These are phyloP conservation scores for Listronotus bonariensis DNA, from an alignment of 1,140 invertebrate species.

Conservation along the genomic window DNA sequence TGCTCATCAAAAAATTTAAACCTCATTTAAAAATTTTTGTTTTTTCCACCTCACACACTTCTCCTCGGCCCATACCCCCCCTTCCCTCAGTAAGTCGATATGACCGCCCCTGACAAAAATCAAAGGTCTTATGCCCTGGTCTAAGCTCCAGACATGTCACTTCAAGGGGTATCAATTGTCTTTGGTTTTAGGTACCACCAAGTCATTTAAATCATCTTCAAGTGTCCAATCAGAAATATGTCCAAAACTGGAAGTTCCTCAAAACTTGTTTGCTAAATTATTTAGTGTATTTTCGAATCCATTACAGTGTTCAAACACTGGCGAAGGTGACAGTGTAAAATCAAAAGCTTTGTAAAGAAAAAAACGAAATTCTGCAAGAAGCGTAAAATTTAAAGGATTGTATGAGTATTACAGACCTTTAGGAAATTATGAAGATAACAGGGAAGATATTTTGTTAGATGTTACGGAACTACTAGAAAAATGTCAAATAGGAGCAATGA, in stretches of 20 bases:
- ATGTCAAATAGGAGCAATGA: slow-evolving; percentile 54
- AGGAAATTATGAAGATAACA: slow-evolving; percentile 48
- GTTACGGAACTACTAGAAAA: slow-evolving; percentile 50
- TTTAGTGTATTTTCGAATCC: slow-evolving; percentile 27
- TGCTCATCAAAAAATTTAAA: too few relatives aligned
- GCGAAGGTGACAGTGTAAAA: slow-evolving; percentile 4
- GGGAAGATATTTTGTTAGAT: slow-evolving; percentile 45
- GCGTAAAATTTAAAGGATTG: slow-evolving; percentile 41
- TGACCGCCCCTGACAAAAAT: too few relatives aligned
- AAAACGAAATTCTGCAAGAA: slow-evolving; percentile 15
- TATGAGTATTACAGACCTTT: slow-evolving; percentile 46
- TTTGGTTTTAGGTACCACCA: slow-evolving; percentile 30
- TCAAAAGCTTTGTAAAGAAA: slow-evolving; percentile 16
- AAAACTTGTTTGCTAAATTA: slow-evolving; percentile 32
- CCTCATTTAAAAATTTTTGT: too few relatives aligned
- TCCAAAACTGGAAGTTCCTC: not conserved
- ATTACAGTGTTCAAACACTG: not conserved
- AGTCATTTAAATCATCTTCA: slow-evolving; percentile 5
- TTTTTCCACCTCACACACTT: too few relatives aligned
- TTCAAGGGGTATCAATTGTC: too few relatives aligned
- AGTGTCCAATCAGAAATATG: not conserved
- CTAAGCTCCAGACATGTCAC: too few relatives aligned
- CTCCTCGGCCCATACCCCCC: too few relatives aligned
- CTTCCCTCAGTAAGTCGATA: too few relatives aligned
- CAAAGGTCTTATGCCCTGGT: too few relatives aligned